These are phyloP conservation scores for Noturus placidus DNA, from an alignment of 2,113 vertebrate genomes.

Conservation along the genomic window DNA sequence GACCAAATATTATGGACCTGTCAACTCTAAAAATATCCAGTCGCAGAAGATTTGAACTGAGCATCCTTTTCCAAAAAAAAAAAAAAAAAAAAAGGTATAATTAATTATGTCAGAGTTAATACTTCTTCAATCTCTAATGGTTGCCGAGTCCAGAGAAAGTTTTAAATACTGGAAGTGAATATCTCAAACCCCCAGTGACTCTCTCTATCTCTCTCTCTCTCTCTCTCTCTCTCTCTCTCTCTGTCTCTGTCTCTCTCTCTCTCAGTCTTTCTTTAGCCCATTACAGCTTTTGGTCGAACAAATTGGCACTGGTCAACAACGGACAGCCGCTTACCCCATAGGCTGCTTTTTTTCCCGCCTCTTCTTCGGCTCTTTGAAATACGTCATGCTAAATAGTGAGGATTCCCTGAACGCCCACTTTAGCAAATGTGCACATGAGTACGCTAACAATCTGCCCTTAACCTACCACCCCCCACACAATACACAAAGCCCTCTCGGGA, in stretches of 20 bases:
- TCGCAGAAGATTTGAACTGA: conserved; percentile 41
- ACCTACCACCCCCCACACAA: background rate
- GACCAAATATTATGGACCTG: background rate
- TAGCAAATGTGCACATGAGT: conserved; percentile 40
- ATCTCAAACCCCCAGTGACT: conserved; percentile 26
- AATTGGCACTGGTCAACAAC: conserved; percentile 32
- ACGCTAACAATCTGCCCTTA: conserved; percentile 43
- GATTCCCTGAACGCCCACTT: conserved; percentile 54
- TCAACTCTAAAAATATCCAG: background rate
- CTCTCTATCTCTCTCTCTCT: background rate
- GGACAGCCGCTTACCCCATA: background rate
- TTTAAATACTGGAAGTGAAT: conserved; percentile 49
- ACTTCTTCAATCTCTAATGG: conserved; percentile 51
- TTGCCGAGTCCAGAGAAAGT: conserved; percentile 48
- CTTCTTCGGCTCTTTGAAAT: conserved; percentile 35
- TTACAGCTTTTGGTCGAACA: background rate
- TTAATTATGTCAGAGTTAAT: conserved; percentile 56
- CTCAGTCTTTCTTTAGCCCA: background rate
- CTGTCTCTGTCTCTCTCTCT: background rate
- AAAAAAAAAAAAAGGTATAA: conserved; percentile 30
- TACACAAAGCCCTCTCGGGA: conserved; percentile 42
- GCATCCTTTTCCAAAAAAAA: conserved; percentile 22
- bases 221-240: background rate
- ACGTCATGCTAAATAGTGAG: conserved; percentile 52
- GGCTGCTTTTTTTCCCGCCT: background rate